phyloP scores from a whole-genome alignment of 2,113 vertebrate species.

The Athene cunicularia region DNA sequence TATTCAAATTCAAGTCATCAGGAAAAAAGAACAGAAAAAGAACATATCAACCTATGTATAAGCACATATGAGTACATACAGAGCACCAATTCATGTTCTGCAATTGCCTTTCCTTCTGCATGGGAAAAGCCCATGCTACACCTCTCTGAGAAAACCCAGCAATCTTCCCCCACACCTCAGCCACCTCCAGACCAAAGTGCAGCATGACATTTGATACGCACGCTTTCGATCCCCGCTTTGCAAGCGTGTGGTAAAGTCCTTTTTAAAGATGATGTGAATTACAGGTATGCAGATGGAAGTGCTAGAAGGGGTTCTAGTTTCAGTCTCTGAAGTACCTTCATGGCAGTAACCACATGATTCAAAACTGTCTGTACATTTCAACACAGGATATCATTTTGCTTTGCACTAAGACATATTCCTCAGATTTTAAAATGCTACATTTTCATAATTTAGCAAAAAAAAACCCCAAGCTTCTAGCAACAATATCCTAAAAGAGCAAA shows the following conservation, averaged over 20 bases:
- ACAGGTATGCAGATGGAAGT: conserved; percentile 66
- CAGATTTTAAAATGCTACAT: background rate
- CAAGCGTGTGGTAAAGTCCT: conserved; percentile 42
- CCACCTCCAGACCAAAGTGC: conserved; percentile 37
- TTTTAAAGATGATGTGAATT: conserved; percentile 57
- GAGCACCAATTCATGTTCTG: background rate
- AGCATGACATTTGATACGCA: conserved; percentile 50
- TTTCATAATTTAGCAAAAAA: background rate
- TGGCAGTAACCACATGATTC: conserved; percentile 34
- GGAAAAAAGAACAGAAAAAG: background rate
- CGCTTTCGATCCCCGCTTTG: background rate
- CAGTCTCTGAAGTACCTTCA: conserved; percentile 46
- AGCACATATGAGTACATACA: background rate
- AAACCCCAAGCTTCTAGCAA: background rate
- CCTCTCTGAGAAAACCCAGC: conserved; percentile 29
- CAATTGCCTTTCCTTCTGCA: conserved; percentile 36
- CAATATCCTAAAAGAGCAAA: background rate
- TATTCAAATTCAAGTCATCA: conserved; percentile 50
- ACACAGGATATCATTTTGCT: background rate
- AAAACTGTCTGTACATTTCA: conserved; percentile 14
- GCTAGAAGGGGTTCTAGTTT: conserved; percentile 42
- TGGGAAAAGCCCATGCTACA: conserved; percentile 60
- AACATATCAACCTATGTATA: background rate
- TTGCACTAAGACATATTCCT: background rate
- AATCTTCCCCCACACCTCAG: conserved; percentile 23